These are phyloP conservation scores for Callimorpha dominula DNA, from an alignment of 2,888 invertebrate genomes.

Conservation along the genomic window DNA sequence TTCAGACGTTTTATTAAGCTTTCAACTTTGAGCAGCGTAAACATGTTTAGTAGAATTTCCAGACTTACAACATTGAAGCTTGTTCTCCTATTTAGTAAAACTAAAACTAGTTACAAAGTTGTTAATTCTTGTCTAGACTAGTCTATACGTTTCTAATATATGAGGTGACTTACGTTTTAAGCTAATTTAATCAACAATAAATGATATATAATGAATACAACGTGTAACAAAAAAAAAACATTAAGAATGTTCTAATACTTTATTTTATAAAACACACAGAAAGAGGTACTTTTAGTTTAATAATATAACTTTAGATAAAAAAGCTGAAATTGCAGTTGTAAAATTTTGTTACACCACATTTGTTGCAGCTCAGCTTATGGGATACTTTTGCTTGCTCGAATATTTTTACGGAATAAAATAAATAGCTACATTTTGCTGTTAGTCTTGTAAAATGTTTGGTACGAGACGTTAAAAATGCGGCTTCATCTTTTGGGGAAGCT, in stretches of 20 bases:
- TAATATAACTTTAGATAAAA: not conserved
- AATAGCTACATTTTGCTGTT: constrained; percentile 22
- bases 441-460: constrained; percentile 20
- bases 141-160: not conserved
- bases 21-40: constrained; percentile 11
- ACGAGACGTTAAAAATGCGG: constrained; percentile 26
- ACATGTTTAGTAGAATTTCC: constrained; percentile 10
- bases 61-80: not conserved
- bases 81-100: not conserved
- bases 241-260: too few species aligned
- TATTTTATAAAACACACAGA: not conserved
- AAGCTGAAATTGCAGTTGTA: not conserved
- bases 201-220: not conserved
- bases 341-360: constrained; percentile 5
- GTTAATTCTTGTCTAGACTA: not conserved
- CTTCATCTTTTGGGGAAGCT: constrained; percentile 38
- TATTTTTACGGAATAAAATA: constrained; percentile 20
- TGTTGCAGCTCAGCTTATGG: not conserved
- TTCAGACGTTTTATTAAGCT: constrained; percentile 19
- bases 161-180: not conserved
- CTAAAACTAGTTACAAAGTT: not conserved
- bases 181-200: not conserved
- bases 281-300: not conserved
- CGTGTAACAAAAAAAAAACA: not conserved
- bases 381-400: not conserved